Evolutionary conservation across 2,797 vertebrate genomes (phyloP).

Genomic region (Neopelma chrysocephalum): DNA sequence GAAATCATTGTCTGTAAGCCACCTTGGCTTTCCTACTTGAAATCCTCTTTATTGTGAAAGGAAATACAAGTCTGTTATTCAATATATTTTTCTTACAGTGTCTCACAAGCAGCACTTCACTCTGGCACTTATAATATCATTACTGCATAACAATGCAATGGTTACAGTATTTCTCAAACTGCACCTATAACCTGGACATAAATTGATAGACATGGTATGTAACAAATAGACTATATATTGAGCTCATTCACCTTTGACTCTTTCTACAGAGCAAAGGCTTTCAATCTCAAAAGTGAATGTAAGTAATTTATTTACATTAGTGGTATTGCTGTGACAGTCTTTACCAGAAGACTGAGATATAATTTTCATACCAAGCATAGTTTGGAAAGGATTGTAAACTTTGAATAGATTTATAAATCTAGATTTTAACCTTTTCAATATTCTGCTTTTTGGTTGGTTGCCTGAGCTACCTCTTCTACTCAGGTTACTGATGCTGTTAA

Average conservation of each 20-base stretch:
- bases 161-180: background rate
- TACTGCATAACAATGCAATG: background rate
- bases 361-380: conserved; percentile 30
- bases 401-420: conserved; percentile 59
- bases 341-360: background rate
- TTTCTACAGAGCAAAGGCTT: background rate
- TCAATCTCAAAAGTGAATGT: background rate
- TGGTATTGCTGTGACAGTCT: conserved; percentile 7
- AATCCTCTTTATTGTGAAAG: background rate
- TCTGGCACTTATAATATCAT: background rate
- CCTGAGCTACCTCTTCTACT: conserved; percentile 17
- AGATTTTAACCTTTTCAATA: conserved; percentile 69
- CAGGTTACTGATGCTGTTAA: conserved; percentile 63
- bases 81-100: background rate
- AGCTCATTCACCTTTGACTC: background rate
- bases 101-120: background rate
- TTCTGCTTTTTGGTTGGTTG: conserved; percentile 65
- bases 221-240: background rate
- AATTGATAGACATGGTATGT: background rate
- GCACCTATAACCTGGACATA: background rate
- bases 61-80: background rate
- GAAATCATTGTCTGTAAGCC: background rate
- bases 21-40: background rate
- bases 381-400: conserved; percentile 65
- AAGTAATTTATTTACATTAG: conserved; percentile 32